Evolutionary conservation across 2,113 vertebrate species (phyloP).

Genomic region (Falco punctatus): DNA sequence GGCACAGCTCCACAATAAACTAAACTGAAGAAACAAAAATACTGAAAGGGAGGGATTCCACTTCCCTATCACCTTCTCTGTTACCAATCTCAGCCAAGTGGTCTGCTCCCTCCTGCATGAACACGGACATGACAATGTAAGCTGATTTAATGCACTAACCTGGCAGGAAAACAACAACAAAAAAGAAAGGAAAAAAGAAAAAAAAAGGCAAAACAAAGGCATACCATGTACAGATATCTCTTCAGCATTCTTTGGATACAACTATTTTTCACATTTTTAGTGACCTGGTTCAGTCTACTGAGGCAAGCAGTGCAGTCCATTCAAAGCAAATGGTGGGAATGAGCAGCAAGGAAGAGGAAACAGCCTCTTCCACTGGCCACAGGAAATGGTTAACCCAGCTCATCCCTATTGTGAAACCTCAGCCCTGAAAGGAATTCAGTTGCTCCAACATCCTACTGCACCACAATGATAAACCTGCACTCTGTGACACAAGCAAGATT

Average conservation of each 20-base stretch:
- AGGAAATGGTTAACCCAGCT: slow-evolving; percentile 50
- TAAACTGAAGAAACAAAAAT: background rate
- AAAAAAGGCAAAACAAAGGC: too few species aligned
- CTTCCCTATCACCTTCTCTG: background rate
- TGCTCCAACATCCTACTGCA: background rate
- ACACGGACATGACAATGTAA: fast-evolving
- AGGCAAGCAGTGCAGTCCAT: background rate
- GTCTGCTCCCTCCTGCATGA: background rate
- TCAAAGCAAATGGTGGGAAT: background rate
- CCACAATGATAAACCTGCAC: background rate
- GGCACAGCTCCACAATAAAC: background rate
- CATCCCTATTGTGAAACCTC: slow-evolving; percentile 33
- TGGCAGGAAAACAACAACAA: background rate
- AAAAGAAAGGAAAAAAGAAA: too few species aligned
- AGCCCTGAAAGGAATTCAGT: background rate
- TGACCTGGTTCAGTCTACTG: background rate
- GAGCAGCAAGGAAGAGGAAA: slow-evolving; percentile 41
- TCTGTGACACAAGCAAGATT: background rate
- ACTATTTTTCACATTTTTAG: background rate
- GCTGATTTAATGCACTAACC: background rate
- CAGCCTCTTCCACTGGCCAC: background rate
- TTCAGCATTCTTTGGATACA: background rate
- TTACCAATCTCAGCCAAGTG: background rate
- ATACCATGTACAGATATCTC: too few species aligned
- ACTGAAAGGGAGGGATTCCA: background rate